phyloP scores from a whole-genome alignment of 2,888 invertebrate species.

The Agriotes lineatus region DNA sequence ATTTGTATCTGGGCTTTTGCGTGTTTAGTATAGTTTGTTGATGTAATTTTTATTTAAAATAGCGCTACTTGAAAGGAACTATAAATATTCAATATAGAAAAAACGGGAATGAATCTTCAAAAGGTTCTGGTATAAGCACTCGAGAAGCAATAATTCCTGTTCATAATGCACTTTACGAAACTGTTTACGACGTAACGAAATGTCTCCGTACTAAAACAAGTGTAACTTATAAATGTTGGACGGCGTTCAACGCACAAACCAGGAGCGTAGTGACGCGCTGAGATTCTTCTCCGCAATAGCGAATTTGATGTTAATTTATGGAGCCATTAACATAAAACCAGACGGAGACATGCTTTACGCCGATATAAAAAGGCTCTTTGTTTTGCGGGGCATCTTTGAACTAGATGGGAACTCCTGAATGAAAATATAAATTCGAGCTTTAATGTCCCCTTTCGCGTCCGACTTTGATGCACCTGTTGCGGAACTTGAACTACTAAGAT shows the following conservation, averaged over 20 bases:
- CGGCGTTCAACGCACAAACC: constrained; percentile 19
- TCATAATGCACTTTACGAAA: background rate
- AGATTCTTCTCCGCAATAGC: constrained; percentile 1
- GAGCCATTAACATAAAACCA: background rate
- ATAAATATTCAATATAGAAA: no score
- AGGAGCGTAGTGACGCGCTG: constrained; percentile 5
- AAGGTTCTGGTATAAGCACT: no score
- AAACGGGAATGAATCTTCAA: no score
- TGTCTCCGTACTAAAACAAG: background rate
- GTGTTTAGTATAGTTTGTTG: no score
- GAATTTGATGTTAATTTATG: constrained; percentile 10
- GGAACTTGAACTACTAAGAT: constrained; percentile 40
- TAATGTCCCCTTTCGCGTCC: constrained; percentile 24
- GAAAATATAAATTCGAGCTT: constrained; percentile 36
- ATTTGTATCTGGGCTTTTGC: no score
- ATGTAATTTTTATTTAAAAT: no score
- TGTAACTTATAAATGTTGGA: constrained; percentile 33
- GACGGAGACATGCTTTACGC: no score
- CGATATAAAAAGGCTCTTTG: background rate
- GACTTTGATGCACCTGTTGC: constrained; percentile 44
- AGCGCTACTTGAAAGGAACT: no score
- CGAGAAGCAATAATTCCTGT: no score
- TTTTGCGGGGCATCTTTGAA: constrained; percentile 1
- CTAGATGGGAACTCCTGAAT: constrained; percentile 20
- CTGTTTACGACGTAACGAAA: background rate